Evolutionary conservation across 2,113 vertebrate species (phyloP).

Genomic region (Canis aureus): DNA sequence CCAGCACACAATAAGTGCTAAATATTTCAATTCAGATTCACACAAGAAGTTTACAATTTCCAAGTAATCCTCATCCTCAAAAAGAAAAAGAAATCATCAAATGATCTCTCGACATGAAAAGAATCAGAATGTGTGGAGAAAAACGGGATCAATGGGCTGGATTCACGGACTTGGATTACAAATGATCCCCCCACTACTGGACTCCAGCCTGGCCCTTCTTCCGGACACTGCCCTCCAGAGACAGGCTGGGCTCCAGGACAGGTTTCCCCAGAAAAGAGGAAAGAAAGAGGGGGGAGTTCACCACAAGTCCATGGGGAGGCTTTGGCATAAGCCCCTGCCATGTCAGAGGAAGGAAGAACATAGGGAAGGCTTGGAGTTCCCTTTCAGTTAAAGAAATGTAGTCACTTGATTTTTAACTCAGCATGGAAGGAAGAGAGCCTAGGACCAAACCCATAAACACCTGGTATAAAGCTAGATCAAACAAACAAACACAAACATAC

Average conservation of each 20-base stretch:
- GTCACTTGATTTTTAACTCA: background rate
- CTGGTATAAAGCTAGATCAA: background rate
- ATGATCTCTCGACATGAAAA: background rate
- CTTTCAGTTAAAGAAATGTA: background rate
- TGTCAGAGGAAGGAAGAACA: slow-evolving; percentile 33
- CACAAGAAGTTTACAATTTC: background rate
- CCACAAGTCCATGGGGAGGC: background rate
- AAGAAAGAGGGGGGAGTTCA: background rate
- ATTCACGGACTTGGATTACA: background rate
- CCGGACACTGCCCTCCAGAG: background rate
- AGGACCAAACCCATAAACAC: background rate
- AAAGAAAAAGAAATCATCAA: background rate
- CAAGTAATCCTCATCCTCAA: background rate
- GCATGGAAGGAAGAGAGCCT: background rate
- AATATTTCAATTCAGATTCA: background rate
- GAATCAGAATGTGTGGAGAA: background rate
- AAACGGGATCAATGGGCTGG: background rate
- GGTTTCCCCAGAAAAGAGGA: background rate
- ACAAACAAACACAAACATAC: background rate
- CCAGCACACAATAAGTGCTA: background rate
- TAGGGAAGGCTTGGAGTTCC: background rate
- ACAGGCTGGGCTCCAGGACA: background rate
- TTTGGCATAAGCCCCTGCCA: slow-evolving; percentile 1
- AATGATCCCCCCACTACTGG: background rate
- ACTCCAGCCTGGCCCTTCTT: background rate